Evolutionary conservation across 2,888 invertebrate genomes (phyloP).

Genomic region (Danaus chrysippus): DNA sequence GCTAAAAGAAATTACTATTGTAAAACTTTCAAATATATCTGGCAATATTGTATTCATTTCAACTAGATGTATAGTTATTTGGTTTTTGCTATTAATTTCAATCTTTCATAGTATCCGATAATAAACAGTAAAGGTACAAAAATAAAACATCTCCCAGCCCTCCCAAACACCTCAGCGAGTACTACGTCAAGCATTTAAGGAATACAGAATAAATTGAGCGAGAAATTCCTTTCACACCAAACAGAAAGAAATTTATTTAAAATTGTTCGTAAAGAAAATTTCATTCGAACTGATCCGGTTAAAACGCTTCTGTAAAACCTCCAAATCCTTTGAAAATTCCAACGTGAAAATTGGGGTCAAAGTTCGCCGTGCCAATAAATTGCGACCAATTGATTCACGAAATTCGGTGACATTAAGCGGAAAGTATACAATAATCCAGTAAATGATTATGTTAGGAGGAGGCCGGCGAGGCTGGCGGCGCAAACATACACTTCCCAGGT

Average conservation of each 20-base stretch:
- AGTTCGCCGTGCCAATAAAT: slow-evolving; percentile 40
- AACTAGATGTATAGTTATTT: too few species aligned
- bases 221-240: slow-evolving; percentile 11
- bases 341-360: slow-evolving; percentile 45
- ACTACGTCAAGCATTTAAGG: neutral
- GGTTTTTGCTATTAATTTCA: too few species aligned
- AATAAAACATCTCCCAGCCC: too few species aligned
- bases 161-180: neutral
- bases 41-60: too few species aligned
- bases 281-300: slow-evolving; percentile 29
- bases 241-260: slow-evolving; percentile 20
- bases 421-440: slow-evolving; percentile 74
- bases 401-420: slow-evolving; percentile 66
- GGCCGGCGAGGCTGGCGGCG: slow-evolving; percentile 47
- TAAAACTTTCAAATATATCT: too few species aligned
- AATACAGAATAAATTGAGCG: slow-evolving; percentile 7
- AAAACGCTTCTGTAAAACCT: slow-evolving; percentile 32
- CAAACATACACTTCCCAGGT: slow-evolving; percentile 76
- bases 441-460: slow-evolving; percentile 68
- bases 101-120: too few species aligned
- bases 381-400: slow-evolving; percentile 56
- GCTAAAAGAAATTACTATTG: too few species aligned
- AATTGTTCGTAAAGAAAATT: slow-evolving; percentile 23
- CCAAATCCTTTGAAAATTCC: slow-evolving; percentile 44
- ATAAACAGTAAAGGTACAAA: too few species aligned